These are phyloP conservation scores for Coregonus suidteri DNA, from an alignment of 2,797 vertebrate species.

Conservation along the genomic window DNA sequence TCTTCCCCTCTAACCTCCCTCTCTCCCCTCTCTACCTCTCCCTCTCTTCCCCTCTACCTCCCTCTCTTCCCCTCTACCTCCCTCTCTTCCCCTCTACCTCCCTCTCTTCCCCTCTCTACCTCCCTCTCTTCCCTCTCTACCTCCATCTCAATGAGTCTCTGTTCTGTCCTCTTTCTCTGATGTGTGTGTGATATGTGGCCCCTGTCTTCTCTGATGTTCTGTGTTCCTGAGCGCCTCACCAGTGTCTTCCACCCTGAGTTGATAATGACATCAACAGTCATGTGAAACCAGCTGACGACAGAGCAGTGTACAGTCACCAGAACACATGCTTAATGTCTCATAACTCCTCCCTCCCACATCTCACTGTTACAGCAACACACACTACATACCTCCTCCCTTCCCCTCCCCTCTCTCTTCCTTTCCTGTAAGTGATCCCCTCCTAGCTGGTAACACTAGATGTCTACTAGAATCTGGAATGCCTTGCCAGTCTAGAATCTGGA, in stretches of 20 bases:
- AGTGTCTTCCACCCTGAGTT: not conserved
- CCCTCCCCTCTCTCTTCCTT: not conserved
- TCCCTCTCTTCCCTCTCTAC: not conserved
- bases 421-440: not conserved
- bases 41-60: no score
- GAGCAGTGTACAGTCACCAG: not conserved
- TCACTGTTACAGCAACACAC: not conserved
- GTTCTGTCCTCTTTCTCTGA: not conserved
- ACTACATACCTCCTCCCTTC: no score
- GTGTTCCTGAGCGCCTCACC: not conserved
- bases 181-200: not conserved
- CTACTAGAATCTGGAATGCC: no score
- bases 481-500: no score
- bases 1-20: not conserved
- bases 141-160: not conserved
- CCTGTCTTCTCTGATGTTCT: not conserved
- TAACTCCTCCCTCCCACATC: not conserved
- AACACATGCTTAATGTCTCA: no score
- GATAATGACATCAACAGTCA: not conserved
- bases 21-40: slow-evolving; percentile 5
- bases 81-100: not conserved
- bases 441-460: not conserved
- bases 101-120: no score
- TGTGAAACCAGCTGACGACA: not conserved
- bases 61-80: not conserved